Base-by-base conservation (phyloP, 2,888 invertebrate species). In the Rhamphomyia laevipes region DNA sequence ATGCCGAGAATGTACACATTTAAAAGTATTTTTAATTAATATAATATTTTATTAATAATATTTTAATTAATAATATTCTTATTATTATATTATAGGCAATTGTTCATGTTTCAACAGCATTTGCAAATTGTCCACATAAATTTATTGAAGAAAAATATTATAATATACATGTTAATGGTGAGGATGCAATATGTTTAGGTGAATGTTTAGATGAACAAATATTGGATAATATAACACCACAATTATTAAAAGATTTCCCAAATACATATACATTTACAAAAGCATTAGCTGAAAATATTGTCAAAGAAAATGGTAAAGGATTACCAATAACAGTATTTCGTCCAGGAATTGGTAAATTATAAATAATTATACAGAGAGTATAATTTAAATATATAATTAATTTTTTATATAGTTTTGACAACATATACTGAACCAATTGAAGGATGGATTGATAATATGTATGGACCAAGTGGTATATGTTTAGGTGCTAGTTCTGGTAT, bases 1-100 rank as follows among this genome's bases (percentile, higher is more conserved):
- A 45, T 80, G 80, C 59, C 77, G 77, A 63, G 72, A 76, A 57
- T 80, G 85, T 69, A 72, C 70, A 49, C 71, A 78, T 44, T 70
- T 86, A 50, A 74, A 77, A 65, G 82, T 82, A 53, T 62, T 50
- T 54, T 33, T 15, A 40, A 21, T 33, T 21, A 21, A 4, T 27
- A 27, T 27, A 27, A 27, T 27, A 7, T 7, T 27, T 2, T 6
- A 27, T 27, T 27, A 27, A 27, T 27, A 27, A 27, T 10, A 35
- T 35, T 13, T n/a, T 61, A 58, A 61, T 59, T 60, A 61, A 61
- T 50, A 33, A 30, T 56, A 56, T 27, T 59, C 12, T 35, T 27
- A n/a, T n/a, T 27, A 2, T 21, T 21, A 4, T 27, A 9, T 7
- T 7, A 27, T 27, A 70, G 69, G 65, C 71, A 21, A 68, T 71